Base-by-base conservation (phyloP, 2,113 vertebrate genomes). In the Hucho hucho region DNA sequence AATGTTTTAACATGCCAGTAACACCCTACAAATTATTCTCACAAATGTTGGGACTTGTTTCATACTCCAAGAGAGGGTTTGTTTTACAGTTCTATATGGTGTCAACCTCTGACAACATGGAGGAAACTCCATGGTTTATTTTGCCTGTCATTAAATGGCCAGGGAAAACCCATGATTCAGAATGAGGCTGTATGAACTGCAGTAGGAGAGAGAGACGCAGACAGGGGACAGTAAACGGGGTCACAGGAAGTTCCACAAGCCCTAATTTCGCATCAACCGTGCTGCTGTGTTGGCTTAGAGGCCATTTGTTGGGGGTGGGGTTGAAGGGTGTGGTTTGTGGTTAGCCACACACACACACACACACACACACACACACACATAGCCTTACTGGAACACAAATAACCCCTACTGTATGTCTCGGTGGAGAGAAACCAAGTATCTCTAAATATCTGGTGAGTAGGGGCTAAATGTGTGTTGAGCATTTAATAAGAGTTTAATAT, bases 141-240 rank as follows among this genome's bases (percentile, higher is more conserved):
- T 28, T 7, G 64, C 5, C 32, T 61, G 24, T 71, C 6, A 63
- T 46, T 76, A 32, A 70, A 72, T 37, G 6, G 37, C 14, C 14
- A 32, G 7, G 24, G 28, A 6, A 81, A 69, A 25, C 63, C 24
- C 28, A 22, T 58, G n/a, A 24, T 20, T 69, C 66, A 58, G 22
- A 74, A 49, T 64, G 20, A 61, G 13, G 49, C 53, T 25, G 26
- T 56, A 49, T 43, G 1, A 14, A 43, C 14, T 64, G 4, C 1
- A 1, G 37, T 7, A 56, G 64, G 22, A 26, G 14, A 63, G 28
- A 68, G 13, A 69, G 53, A 74, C 14, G 18, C 69, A 37, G 53
- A 63, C 68, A n/a, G 13, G 1, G 28, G 6, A 58, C 46, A 72
- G 74, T 74, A 59, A 69, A 69, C 22, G 24, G 24, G 65, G 71